Conservation (phyloP, 2,888 invertebrate genomes). For the Argynnis bischoffii region DNA sequence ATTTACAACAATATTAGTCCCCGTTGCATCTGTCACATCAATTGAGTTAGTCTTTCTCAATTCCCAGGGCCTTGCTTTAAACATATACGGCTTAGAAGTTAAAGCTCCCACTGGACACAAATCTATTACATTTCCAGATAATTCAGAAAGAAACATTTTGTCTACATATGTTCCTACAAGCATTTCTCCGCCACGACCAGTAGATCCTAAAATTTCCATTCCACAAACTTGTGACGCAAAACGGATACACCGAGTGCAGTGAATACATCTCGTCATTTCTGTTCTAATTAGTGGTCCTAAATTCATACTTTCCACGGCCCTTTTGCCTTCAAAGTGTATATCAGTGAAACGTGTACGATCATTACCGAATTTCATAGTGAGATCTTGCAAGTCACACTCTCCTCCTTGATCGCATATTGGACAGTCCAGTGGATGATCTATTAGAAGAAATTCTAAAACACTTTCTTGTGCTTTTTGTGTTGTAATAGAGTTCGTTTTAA, state of each 20-base stretch:
- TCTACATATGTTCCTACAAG: slow-evolving; percentile 99
- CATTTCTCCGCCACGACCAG: slow-evolving; percentile 97
- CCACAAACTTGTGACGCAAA: slow-evolving; percentile 99
- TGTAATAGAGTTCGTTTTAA: slow-evolving; percentile 96
- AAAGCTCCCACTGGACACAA: slow-evolving; percentile 99
- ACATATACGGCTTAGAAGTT: slow-evolving; percentile 97
- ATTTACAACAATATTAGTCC: slow-evolving; percentile 68
- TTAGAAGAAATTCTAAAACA: slow-evolving; percentile 98
- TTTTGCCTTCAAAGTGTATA: slow-evolving; percentile 92
- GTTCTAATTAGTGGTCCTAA: slow-evolving; percentile 98
- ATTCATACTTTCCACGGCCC: slow-evolving; percentile 98
- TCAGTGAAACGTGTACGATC: slow-evolving; percentile 96
- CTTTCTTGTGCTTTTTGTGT: slow-evolving; percentile 86
- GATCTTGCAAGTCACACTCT: slow-evolving; percentile 97
- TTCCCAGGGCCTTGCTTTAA: slow-evolving; percentile 99
- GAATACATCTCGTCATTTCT: slow-evolving; percentile 99
- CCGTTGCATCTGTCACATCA: slow-evolving; percentile 73
- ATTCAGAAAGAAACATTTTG: slow-evolving; percentile 97
- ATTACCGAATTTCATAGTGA: slow-evolving; percentile 98
- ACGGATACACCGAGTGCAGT: slow-evolving; percentile 98
- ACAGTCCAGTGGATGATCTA: slow-evolving; percentile 99
- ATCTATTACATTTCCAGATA: slow-evolving; percentile 99
- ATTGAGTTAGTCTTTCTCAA: slow-evolving; percentile 86
- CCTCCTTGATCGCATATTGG: slow-evolving; percentile 99
- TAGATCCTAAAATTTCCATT: slow-evolving; percentile 95